phyloP scores from a whole-genome alignment of 2,888 invertebrate species.

The Caenorhabditis zanzibari region DNA sequence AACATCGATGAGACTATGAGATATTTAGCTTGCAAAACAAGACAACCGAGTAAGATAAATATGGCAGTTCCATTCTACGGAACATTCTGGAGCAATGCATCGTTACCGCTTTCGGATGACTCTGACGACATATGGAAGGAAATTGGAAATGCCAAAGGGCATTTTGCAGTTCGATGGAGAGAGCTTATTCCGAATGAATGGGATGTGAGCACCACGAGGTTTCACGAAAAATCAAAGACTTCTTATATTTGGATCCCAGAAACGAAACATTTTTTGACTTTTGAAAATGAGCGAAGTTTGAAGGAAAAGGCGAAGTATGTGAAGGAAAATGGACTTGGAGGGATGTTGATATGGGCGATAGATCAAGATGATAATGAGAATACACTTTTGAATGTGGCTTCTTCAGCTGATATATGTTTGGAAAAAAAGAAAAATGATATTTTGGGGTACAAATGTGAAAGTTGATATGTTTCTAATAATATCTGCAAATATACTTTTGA shows the following conservation, averaged over 20 bases:
- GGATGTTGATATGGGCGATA: conserved; percentile 1
- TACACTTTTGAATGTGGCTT: conserved; percentile 16
- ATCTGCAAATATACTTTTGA: too few relatives aligned
- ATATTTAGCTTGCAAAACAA: conserved; percentile 3
- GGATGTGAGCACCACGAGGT: neutral
- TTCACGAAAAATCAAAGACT: conserved; percentile 13
- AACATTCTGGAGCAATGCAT: conserved; percentile 2
- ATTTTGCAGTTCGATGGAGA: neutral
- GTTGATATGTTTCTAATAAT: neutral
- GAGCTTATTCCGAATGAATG: neutral
- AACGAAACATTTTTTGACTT: conserved; percentile 5
- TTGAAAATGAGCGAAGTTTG: conserved; percentile 11
- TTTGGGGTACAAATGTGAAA: neutral
- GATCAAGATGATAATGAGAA: conserved; percentile 19
- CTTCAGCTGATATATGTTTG: conserved; percentile 13
- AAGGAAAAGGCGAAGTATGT: conserved; percentile 15
- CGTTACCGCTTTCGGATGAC: neutral
- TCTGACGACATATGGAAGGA: conserved; percentile 8
- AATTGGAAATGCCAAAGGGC: neutral
- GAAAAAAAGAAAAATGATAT: neutral
- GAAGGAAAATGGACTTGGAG: conserved; percentile 2
- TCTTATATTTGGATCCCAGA: conserved; percentile 17
- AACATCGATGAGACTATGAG: conserved; percentile 22
- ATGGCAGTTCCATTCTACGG: conserved; percentile 23
- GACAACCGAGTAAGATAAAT: conserved; percentile 9